Evolutionary conservation across 2,113 vertebrate genomes (phyloP).

Genomic region (Sinocyclocheilus grahami): DNA sequence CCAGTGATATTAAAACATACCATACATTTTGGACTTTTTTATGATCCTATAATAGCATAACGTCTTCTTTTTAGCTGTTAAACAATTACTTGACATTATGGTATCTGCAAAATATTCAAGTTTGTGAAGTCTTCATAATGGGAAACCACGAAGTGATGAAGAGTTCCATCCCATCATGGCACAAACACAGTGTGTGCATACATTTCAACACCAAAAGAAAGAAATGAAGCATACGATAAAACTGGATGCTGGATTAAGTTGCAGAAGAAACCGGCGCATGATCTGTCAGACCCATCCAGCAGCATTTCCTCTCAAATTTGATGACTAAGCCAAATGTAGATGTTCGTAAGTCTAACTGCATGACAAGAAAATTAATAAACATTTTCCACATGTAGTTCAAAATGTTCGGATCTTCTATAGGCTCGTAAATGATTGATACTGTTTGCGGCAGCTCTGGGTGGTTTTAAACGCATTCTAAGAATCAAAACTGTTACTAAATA

Average conservation of each 20-base stretch:
- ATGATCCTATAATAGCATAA: too few relatives aligned
- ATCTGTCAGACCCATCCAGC: background rate
- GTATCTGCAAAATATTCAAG: background rate
- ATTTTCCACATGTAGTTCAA: background rate
- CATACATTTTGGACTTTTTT: too few relatives aligned
- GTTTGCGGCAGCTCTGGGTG: background rate
- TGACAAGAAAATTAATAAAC: background rate
- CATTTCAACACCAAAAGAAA: too few relatives aligned
- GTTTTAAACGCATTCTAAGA: background rate
- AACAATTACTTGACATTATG: background rate
- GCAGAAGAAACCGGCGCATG: too few relatives aligned
- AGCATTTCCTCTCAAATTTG: background rate
- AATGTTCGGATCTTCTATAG: background rate
- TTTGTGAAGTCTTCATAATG: background rate
- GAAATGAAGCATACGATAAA: too few relatives aligned
- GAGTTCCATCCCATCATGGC: background rate
- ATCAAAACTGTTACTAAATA: constrained; percentile 9
- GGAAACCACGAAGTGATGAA: background rate
- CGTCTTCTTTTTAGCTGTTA: background rate
- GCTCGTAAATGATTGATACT: background rate
- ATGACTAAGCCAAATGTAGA: background rate
- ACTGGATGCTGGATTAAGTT: too few relatives aligned
- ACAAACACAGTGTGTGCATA: background rate
- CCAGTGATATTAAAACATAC: background rate
- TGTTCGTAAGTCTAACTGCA: background rate